phyloP scores from a whole-genome alignment of 1,140 invertebrate species.

The Calycopis cecrops region DNA sequence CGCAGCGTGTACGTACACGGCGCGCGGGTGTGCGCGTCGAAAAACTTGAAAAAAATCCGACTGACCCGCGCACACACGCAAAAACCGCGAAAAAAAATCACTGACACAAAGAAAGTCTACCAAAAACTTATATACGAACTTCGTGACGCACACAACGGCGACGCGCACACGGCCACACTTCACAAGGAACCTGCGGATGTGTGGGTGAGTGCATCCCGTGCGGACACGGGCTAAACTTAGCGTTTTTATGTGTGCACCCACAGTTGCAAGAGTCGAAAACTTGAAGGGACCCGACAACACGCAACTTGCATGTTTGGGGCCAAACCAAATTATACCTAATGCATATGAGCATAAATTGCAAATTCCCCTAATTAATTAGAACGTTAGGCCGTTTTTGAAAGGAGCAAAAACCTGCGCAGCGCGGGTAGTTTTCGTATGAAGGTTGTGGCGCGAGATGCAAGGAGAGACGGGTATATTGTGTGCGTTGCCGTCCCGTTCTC shows the following conservation, averaged over 20 bases:
- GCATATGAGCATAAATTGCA: constrained; percentile 12
- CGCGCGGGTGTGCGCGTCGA: constrained; percentile 42
- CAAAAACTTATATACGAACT: constrained; percentile 72
- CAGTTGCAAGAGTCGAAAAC: constrained; percentile 69
- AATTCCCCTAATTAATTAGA: constrained; percentile 17
- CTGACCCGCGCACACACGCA: constrained; percentile 64
- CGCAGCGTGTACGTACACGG: constrained; percentile 44
- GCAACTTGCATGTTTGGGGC: constrained; percentile 26
- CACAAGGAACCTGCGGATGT: constrained; percentile 49
- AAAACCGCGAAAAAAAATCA: constrained; percentile 66
- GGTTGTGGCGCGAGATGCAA: constrained; percentile 67
- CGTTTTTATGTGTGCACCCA: constrained; percentile 45
- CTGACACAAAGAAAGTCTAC: constrained; percentile 72
- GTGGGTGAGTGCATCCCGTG: constrained; percentile 57
- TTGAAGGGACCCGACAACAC: constrained; percentile 38
- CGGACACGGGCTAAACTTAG: constrained; percentile 65
- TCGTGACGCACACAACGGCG: constrained; percentile 48
- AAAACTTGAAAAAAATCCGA: constrained; percentile 71
- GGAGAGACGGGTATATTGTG: constrained; percentile 38
- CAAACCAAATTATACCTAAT: constrained; percentile 31
- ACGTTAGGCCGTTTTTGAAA: constrained; percentile 31
- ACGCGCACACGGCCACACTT: constrained; percentile 30
- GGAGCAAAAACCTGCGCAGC: constrained; percentile 44
- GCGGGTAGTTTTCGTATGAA: constrained; percentile 72
- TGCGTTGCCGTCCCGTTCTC: constrained; percentile 37